A percentile compares a stretch with the other conserved stretches of the same genome.
These are phyloP conservation scores for Polymixis flavicincta DNA, from an alignment of 2,888 invertebrate species.

Conservation along the genomic window DNA sequence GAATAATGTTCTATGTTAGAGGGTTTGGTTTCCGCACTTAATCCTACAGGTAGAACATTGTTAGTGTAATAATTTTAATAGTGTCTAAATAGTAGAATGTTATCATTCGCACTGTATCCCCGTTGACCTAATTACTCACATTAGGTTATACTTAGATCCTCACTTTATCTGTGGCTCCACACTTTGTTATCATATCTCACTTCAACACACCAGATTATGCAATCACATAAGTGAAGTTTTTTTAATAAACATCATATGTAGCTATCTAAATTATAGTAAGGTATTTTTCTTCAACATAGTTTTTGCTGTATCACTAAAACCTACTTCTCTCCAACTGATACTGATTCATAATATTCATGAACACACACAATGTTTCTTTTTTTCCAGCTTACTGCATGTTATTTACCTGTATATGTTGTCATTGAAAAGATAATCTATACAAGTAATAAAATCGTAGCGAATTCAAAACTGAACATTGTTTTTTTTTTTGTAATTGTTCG, in stretches of 20 bases:
- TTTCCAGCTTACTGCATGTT: too few relatives aligned
- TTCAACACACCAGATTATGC: conserved; percentile 14
- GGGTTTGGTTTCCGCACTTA: too few relatives aligned
- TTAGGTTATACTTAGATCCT: conserved; percentile 10
- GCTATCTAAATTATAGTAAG: background rate
- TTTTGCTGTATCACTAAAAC: background rate
- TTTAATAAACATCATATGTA: conserved; percentile 1
- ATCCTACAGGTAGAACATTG: too few relatives aligned
- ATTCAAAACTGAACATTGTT: too few relatives aligned
- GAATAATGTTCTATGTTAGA: background rate
- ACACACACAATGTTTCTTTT: background rate
- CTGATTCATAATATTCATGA: background rate
- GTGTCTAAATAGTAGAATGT: background rate
- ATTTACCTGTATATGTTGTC: too few relatives aligned
- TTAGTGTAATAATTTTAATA: background rate
- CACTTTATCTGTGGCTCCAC: conserved; percentile 36
- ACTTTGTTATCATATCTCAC: conserved; percentile 51
- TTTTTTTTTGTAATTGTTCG: too few relatives aligned
- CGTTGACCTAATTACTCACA: conserved; percentile 22
- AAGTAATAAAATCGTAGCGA: too few relatives aligned
- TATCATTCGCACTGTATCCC: conserved; percentile 4
- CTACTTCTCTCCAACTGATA: background rate
- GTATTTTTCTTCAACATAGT: background rate
- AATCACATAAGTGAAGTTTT: conserved; percentile 15
- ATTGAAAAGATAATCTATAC: background rate